phyloP scores from a whole-genome alignment of 2,113 vertebrate genomes.

The Pongo abelii region DNA sequence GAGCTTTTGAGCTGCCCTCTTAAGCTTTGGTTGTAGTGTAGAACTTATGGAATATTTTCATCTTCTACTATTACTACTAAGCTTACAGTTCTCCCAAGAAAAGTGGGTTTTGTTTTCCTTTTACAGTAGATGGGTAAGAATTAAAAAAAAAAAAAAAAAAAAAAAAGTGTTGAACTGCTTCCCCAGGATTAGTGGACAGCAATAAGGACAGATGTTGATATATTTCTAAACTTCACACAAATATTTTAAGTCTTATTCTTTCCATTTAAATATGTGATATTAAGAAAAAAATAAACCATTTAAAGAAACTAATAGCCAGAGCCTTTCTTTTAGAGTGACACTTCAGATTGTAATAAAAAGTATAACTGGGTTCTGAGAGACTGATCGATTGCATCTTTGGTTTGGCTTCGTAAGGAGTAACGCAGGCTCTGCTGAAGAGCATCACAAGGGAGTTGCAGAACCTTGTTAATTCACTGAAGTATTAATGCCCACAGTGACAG shows the following conservation, averaged over 20 bases:
- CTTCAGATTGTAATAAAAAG: constrained; percentile 9
- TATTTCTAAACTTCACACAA: neutral
- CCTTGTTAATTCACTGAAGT: constrained; percentile 40
- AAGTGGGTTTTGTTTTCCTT: neutral
- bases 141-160: neutral
- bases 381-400: neutral
- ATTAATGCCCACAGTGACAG: neutral
- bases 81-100: neutral
- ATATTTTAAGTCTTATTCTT: neutral
- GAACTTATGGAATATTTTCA: neutral
- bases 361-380: neutral
- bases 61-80: neutral
- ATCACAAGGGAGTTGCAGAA: neutral
- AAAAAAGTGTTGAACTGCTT: neutral
- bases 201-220: neutral
- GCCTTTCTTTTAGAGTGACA: neutral
- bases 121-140: neutral
- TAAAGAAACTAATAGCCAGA: neutral
- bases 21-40: neutral
- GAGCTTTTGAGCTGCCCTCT: neutral
- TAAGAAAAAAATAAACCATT: neutral
- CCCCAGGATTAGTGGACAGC: neutral
- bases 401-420: neutral
- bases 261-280: neutral
- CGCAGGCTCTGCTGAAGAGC: neutral